Conservation (phyloP, 2,113 vertebrate genomes). For the Oreochromis niloticus region DNA sequence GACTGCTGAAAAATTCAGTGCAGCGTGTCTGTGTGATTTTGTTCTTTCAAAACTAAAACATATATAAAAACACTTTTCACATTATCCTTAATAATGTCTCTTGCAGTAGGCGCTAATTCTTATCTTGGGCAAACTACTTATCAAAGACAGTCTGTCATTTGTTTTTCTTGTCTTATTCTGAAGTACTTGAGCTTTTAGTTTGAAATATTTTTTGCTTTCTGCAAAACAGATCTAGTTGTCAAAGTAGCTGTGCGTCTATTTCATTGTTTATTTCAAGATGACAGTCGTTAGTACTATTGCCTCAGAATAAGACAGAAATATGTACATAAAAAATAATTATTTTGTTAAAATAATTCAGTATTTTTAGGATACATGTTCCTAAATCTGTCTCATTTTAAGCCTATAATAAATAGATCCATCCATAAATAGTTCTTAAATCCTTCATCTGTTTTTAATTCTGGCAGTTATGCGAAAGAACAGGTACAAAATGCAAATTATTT, state of each 20-base stretch:
- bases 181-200: background rate
- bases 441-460: background rate
- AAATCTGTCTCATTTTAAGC: background rate
- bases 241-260: background rate
- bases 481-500: background rate
- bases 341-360: background rate
- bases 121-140: background rate
- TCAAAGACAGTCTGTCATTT: background rate
- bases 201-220: background rate
- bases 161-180: background rate
- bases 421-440: background rate
- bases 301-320: background rate
- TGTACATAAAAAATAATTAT: background rate
- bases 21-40: background rate
- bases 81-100: background rate
- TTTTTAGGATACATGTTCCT: background rate
- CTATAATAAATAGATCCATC: background rate
- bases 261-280: background rate
- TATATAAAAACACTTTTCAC: background rate
- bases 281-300: background rate
- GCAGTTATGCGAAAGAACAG: background rate
- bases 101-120: background rate
- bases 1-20: background rate
- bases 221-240: background rate
- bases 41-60: background rate